Conservation (phyloP, 64 coral and sea anemone species). For the Dendronephthya gigantea region DNA sequence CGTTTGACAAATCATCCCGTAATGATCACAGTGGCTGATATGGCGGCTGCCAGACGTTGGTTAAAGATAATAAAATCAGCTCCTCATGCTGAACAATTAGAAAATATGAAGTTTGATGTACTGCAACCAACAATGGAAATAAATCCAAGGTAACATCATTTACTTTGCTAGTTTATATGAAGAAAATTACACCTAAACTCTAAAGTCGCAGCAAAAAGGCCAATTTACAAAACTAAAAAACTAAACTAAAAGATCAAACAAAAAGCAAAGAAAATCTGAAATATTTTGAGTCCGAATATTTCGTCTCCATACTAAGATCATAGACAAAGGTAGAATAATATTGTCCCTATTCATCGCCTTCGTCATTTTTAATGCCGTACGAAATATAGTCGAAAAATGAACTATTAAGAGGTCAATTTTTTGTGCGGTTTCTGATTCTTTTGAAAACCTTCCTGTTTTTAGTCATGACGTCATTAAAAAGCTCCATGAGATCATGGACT, state of each 20-base stretch:
- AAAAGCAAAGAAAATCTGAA: too few species aligned
- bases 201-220: too few species aligned
- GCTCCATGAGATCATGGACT: slow-evolving; percentile 49
- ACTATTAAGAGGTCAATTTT: too few species aligned
- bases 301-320: too few species aligned
- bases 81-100: slow-evolving; percentile 60
- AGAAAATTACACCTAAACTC: neutral
- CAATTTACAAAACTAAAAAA: too few species aligned
- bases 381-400: too few species aligned
- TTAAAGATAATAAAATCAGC: slow-evolving; percentile 58
- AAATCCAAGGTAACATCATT: slow-evolving; percentile 59
- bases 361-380: too few species aligned
- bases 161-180: neutral
- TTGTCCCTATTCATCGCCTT: too few species aligned
- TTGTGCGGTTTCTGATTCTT: neutral
- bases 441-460: neutral
- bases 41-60: slow-evolving; percentile 97
- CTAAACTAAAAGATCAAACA: too few species aligned
- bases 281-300: too few species aligned
- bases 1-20: slow-evolving; percentile 75
- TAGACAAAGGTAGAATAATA: too few species aligned
- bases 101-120: slow-evolving; percentile 64
- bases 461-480: slow-evolving; percentile 89
- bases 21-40: slow-evolving; percentile 97
- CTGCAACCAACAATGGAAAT: slow-evolving; percentile 85